Percentiles rank a stretch among this genome's conserved stretches.
Evolutionary conservation across 2,888 invertebrate species (phyloP).

Genomic region (Drosophila borborema): DNA sequence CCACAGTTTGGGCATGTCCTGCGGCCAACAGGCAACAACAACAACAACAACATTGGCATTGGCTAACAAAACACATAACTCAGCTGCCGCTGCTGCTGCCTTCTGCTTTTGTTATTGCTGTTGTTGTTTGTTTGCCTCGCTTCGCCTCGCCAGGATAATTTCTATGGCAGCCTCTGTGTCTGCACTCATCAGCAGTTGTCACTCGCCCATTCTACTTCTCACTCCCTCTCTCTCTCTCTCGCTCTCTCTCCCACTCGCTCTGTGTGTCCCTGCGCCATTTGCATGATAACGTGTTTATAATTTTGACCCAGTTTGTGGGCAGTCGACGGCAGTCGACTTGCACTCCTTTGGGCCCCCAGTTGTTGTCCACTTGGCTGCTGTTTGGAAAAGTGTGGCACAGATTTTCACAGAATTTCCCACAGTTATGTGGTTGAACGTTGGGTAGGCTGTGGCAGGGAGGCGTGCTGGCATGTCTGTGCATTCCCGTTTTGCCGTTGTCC

Average conservation of each 20-base stretch:
- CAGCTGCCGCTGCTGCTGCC: constrained; percentile 8
- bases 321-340: constrained; percentile 30
- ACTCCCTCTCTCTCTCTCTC: neutral
- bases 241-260: neutral
- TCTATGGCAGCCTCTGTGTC: constrained; percentile 59
- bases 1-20: constrained; percentile 58
- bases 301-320: constrained; percentile 73
- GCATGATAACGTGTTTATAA: constrained; percentile 81
- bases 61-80: constrained; percentile 50
- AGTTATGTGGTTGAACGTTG: constrained; percentile 26
- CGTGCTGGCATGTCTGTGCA: constrained; percentile 41
- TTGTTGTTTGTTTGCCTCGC: constrained; percentile 21
- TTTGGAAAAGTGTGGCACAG: constrained; percentile 44
- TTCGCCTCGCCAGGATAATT: constrained; percentile 60
- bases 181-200: constrained; percentile 24
- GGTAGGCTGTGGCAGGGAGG: neutral
- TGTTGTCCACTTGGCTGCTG: constrained; percentile 34
- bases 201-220: neutral
- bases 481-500: constrained; percentile 71
- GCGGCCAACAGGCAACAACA: constrained; percentile 33
- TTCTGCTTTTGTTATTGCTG: neutral
- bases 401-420: constrained; percentile 50
- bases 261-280: constrained; percentile 72
- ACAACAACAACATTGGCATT: neutral
- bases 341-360: constrained; percentile 40